Conservation (phyloP, 2,797 vertebrate species). For the Gadopsis bispinosus region DNA sequence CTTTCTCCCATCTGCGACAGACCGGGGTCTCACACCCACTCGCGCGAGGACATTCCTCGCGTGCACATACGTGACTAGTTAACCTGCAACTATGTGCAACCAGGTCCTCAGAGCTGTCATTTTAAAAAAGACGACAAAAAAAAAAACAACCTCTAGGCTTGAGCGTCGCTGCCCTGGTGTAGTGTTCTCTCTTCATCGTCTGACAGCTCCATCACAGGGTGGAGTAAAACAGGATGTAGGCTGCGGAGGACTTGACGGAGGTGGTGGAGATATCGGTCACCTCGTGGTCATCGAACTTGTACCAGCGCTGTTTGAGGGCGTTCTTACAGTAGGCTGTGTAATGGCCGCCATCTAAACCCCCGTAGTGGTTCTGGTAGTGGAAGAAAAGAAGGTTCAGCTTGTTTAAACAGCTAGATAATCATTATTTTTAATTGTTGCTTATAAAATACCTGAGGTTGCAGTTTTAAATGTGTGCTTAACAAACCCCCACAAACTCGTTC, state of each 20-base stretch:
- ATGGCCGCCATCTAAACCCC: conserved; percentile 95
- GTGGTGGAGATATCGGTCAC: conserved; percentile 93
- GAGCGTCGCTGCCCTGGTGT: conserved; percentile 39
- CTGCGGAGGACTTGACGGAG: conserved; percentile 94
- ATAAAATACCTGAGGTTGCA: not conserved
- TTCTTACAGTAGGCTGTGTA: conserved; percentile 99
- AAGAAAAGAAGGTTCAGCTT: not conserved
- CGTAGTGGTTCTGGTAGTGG: conserved; percentile 93
- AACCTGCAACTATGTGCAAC: conserved; percentile 29
- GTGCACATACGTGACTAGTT: conserved; percentile 22
- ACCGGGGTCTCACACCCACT: conserved; percentile 13
- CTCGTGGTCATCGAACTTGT: conserved; percentile 97
- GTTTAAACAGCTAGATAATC: not conserved
- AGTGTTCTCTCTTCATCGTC: conserved; percentile 64
- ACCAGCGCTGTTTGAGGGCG: conserved; percentile 91
- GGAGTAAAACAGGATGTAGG: conserved; percentile 98
- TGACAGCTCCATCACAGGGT: conserved; percentile 83
- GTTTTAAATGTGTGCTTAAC: not conserved
- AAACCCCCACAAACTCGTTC: not conserved
- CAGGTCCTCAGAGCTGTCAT: conserved; percentile 60
- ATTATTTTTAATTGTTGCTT: not conserved
- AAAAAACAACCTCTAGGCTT: conserved; percentile 35
- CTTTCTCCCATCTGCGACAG: conserved; percentile 15
- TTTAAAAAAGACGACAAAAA: conserved; percentile 31
- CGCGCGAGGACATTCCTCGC: not conserved